Base-by-base conservation (phyloP, 2,888 invertebrate species). In the Anodontia alba region DNA sequence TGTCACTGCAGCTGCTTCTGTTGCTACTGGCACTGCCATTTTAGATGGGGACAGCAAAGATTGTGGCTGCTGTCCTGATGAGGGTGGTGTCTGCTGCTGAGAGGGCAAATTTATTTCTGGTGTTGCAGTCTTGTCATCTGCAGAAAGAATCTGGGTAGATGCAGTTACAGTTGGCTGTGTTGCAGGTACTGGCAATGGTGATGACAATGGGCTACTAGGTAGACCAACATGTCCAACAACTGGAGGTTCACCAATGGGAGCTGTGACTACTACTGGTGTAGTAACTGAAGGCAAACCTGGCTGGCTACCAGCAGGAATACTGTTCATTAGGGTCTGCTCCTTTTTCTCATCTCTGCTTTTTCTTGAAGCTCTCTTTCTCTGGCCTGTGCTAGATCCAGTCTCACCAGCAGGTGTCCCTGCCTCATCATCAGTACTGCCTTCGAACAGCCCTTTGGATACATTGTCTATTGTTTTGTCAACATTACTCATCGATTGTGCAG, bases 391-490 rank as follows among this genome's bases (percentile, higher is more conserved):
- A 15, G 68, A 36, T 8, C 62, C 66, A n/a, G n/a, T n/a, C 26
- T 81, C 78, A n/a, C 66, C 79, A 36, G 66, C 51, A 29, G 62
- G 71, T 23, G 51, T 33, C 1, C 67, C 72, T 12, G 79, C 51
- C 72, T 84, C 84, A 57, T 79, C 84, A 51, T 79, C 84, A 70
- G 88, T 89, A 42, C 84, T 79, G 33, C 80, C 81, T 46, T 90
- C 91, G 88, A 94, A 91, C 92, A 94, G 73, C 91, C 97, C 97
- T 87, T 97, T 96, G 0, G 98, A 96, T 0, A 98, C 98, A 91
- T 98, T 98, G 88, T 98, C 98, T 86, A 98, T 98, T 20, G 97
- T 96, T 90, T 98, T 98, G 92, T 98, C 98, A 15, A 97, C 96
- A 0, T 97, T 97, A 73, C 89, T 91, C 87, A 89, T 87, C 20